These are phyloP conservation scores for Tribolium castaneum DNA, from an alignment of 1,140 invertebrate genomes.

Conservation along the genomic window DNA sequence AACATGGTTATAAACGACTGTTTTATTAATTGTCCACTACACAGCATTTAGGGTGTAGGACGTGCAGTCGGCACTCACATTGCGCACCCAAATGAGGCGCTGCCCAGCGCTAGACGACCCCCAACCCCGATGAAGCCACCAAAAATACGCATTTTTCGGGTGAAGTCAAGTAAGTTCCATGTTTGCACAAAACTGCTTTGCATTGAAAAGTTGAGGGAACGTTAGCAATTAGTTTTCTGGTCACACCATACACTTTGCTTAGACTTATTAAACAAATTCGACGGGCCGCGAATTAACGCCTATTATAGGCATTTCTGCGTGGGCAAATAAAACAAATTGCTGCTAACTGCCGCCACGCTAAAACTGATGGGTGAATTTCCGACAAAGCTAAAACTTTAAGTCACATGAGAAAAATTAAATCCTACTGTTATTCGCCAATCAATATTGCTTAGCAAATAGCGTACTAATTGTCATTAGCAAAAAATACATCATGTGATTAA, in stretches of 20 bases:
- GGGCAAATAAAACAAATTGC: neutral
- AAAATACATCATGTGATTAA: neutral
- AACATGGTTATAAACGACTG: slow-evolving; percentile 34
- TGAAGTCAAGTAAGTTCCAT: slow-evolving; percentile 29
- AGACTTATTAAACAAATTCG: neutral
- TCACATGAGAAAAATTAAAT: no score
- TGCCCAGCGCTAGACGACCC: neutral
- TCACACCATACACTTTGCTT: neutral
- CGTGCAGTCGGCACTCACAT: slow-evolving; percentile 9
- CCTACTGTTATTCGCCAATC: no score
- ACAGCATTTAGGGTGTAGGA: slow-evolving; percentile 32
- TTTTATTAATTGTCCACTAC: slow-evolving; percentile 44
- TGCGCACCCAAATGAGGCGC: neutral
- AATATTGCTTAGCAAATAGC: no score
- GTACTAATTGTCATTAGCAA: neutral
- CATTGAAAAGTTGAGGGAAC: neutral
- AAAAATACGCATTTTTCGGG: slow-evolving; percentile 9
- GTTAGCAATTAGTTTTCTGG: neutral
- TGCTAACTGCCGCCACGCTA: neutral
- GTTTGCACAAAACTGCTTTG: neutral
- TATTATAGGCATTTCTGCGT: slow-evolving; percentile 1
- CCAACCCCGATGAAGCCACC: slow-evolving; percentile 27
- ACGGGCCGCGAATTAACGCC: neutral
- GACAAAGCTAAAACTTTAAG: no score
- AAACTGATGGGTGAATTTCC: neutral